Percentiles rank a stretch among this genome's conserved stretches.
phyloP scores from a whole-genome alignment of 2,888 invertebrate species.

The Oxystoma pomonae region DNA sequence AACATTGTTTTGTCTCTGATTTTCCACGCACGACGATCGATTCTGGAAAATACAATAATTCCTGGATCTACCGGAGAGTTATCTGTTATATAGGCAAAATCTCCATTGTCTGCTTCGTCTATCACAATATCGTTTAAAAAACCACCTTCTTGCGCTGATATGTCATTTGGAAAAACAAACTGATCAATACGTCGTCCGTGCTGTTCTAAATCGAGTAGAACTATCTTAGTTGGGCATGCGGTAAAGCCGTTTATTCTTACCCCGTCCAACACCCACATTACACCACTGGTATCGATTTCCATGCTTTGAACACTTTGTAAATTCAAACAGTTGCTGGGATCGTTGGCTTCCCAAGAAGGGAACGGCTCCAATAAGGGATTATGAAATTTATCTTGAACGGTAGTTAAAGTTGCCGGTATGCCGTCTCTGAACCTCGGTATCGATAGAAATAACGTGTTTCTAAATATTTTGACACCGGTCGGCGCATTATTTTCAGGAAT shows the following conservation, averaged over 20 bases:
- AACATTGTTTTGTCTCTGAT: slow-evolving; percentile 64
- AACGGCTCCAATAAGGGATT: slow-evolving; percentile 60
- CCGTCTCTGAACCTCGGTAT: slow-evolving; percentile 64
- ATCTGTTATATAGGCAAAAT: slow-evolving; percentile 69
- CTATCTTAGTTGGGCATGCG: slow-evolving; percentile 62
- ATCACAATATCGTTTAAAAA: slow-evolving; percentile 68
- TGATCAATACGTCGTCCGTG: slow-evolving; percentile 54
- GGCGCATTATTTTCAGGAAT: slow-evolving; percentile 64
- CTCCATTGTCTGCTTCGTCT: slow-evolving; percentile 63
- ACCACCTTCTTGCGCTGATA: slow-evolving; percentile 54
- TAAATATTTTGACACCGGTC: slow-evolving; percentile 65
- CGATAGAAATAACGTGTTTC: slow-evolving; percentile 61
- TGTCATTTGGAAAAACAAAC: slow-evolving; percentile 57
- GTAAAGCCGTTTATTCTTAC: slow-evolving; percentile 59
- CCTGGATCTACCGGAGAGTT: slow-evolving; percentile 63
- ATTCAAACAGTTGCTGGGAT: slow-evolving; percentile 53
- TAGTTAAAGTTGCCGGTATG: slow-evolving; percentile 64
- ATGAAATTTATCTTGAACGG: slow-evolving; percentile 8
- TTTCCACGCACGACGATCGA: slow-evolving; percentile 65
- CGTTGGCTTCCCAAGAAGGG: slow-evolving; percentile 66
- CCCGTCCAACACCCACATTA: slow-evolving; percentile 68
- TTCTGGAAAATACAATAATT: slow-evolving; percentile 63
- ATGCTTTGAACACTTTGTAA: slow-evolving; percentile 71
- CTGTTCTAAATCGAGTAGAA: slow-evolving; percentile 62
- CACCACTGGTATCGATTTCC: slow-evolving; percentile 66